Evolutionary conservation across 2,797 vertebrate genomes (phyloP).

Genomic region (Spizella passerina): DNA sequence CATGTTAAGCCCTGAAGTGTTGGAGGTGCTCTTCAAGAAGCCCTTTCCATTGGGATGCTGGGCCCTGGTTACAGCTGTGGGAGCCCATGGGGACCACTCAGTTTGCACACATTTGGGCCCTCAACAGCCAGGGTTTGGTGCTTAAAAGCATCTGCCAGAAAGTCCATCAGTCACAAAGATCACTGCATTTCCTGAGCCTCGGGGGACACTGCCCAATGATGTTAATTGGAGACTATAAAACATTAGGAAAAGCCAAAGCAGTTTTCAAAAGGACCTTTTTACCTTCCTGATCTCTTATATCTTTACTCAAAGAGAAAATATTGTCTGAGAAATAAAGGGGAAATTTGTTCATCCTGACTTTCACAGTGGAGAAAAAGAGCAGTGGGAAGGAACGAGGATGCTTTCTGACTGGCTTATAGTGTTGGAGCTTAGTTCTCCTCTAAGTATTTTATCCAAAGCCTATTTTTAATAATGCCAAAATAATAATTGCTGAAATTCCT

Average conservation of each 20-base stretch:
- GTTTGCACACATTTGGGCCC: not conserved
- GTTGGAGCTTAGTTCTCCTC: not conserved
- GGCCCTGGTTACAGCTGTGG: not conserved
- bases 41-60: not conserved
- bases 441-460: not conserved
- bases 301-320: not conserved
- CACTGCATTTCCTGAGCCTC: not conserved
- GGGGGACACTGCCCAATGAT: not conserved
- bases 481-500: constrained; percentile 6
- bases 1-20: not conserved
- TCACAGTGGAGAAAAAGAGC: not conserved
- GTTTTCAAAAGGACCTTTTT: not conserved
- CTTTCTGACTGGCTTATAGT: not conserved
- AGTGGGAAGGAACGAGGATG: not conserved
- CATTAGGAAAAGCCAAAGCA: not conserved
- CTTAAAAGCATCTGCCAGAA: not conserved
- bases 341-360: not conserved
- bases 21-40: not conserved
- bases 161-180: not conserved
- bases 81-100: not conserved
- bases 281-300: not conserved
- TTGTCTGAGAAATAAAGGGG: not conserved
- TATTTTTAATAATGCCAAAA: not conserved
- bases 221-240: not conserved
- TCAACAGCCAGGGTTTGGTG: not conserved